A percentile compares a stretch with the other conserved stretches of the same genome.
Conservation (phyloP, 2,113 vertebrate genomes). For the Sylvilagus bachmani region DNA sequence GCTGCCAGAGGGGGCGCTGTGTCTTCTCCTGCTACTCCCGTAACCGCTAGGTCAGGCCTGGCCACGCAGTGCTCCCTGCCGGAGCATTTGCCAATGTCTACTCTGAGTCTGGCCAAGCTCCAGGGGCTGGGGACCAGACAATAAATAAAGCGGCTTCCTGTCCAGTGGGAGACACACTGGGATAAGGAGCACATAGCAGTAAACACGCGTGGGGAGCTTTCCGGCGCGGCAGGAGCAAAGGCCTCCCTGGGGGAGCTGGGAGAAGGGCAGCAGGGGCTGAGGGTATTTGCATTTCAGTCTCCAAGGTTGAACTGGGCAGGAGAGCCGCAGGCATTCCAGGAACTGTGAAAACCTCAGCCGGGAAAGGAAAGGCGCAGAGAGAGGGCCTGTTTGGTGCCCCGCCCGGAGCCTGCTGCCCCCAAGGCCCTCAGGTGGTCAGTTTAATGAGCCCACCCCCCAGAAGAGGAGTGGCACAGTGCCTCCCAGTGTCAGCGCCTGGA, state of each 20-base stretch:
- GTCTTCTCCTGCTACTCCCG: background rate
- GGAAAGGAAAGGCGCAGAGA: background rate
- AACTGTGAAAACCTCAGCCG: background rate
- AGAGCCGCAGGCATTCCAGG: background rate
- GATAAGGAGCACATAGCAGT: background rate
- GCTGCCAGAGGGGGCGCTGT: rapidly evolving
- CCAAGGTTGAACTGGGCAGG: background rate
- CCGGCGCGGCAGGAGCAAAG: background rate
- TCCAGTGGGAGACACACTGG: background rate
- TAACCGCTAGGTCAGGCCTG: background rate
- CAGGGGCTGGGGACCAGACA: background rate
- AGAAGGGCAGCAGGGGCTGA: background rate
- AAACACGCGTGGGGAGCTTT: no score
- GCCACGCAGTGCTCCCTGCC: background rate
- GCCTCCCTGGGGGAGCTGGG: background rate
- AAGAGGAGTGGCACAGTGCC: background rate
- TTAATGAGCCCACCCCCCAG: background rate
- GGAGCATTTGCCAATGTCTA: background rate
- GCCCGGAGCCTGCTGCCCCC: background rate
- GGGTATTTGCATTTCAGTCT: background rate
- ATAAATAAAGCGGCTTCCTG: conserved; percentile 11
- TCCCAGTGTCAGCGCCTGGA: rapidly evolving
- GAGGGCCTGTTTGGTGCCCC: background rate
- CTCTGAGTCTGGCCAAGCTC: conserved; percentile 18
- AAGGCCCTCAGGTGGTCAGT: background rate